Conservation (phyloP, 2,888 invertebrate species). For the Athripsodes cinereus region DNA sequence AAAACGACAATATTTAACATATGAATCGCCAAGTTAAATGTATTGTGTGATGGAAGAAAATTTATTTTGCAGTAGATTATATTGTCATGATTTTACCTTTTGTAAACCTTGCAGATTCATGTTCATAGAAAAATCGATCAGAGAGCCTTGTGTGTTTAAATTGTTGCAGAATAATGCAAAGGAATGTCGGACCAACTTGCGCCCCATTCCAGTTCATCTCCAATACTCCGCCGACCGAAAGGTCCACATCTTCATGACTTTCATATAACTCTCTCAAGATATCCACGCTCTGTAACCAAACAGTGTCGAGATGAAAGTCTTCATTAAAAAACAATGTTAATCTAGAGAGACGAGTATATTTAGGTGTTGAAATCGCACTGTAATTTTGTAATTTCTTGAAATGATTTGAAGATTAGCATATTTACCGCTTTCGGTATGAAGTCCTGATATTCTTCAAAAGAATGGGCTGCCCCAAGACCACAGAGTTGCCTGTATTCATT, state of each 20-base stretch:
- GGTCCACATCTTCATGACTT: constrained; percentile 45
- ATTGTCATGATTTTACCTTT: constrained; percentile 4
- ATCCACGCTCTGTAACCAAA: constrained; percentile 34
- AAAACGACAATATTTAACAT: not conserved
- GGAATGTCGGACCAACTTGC: constrained; percentile 46
- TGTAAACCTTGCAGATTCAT: constrained; percentile 16
- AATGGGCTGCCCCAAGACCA: constrained; percentile 52
- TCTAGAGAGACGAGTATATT: no score
- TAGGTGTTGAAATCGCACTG: no score
- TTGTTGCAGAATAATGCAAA: constrained; percentile 46
- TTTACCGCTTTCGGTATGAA: not conserved
- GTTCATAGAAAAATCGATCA: constrained; percentile 45
- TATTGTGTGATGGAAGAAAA: no score
- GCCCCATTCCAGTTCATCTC: constrained; percentile 40
- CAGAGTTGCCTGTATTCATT: constrained; percentile 45
- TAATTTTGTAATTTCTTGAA: no score
- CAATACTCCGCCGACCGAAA: constrained; percentile 44
- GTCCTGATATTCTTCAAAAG: constrained; percentile 56
- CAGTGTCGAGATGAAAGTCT: no score
- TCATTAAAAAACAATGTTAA: no score
- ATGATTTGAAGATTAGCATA: no score
- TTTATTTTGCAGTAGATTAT: no score
- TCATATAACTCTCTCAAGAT: constrained; percentile 33
- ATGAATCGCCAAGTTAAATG: no score
- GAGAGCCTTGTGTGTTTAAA: constrained; percentile 43